Evolutionary conservation across 2,797 vertebrate species (phyloP), one percentile per base, ranked within the genome.

Genomic region (Trachops cirrhosus): DNA sequence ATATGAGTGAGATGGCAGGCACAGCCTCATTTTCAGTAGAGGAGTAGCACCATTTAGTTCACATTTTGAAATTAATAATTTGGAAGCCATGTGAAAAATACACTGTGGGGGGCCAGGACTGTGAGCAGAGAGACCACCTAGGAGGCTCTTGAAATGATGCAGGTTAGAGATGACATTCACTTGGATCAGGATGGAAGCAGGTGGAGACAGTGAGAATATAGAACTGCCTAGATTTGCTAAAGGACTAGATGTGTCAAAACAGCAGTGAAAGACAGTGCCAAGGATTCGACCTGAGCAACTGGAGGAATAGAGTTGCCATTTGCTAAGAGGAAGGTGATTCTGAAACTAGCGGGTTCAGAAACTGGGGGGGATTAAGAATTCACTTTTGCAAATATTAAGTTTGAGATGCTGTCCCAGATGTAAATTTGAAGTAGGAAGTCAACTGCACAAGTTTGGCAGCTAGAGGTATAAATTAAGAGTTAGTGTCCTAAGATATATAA

Each of bases 391-490:
- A 94, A 39, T 62, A 75, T 4, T 86, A 77, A 59, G 6, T 84
- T 73, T 68, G 32, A 92, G 77, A 48, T 78, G 11, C 5, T 5
- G 71, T 21, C 88, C 29, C 39, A 34, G 6, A 12, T 80, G 37
- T 75, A 84, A 84, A 93, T 64, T 91, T 85, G 84, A 79, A 88
- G 34, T 88, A 93, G 37, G 7, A 26, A 74, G 18, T 78, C 75
- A 32, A 50, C 39, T 59, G 39, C 0, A 18, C 12, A 70, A 46
- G 5, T 77, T 75, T 54, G n/a, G 37, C 73, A 12, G 3, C n/a
- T 93, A 24, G 18, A 90, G 8, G 18, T 79, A 52, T 41, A 91
- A 88, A 70, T 88, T 52, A 67, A 73, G 34, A 59, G 15, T 64
- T 41, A 73, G 39, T 50, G n/a, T 41, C 34, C 79, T 84, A 77